Evolutionary conservation across 2,113 vertebrate species (phyloP).

Genomic region (Mola mola): DNA sequence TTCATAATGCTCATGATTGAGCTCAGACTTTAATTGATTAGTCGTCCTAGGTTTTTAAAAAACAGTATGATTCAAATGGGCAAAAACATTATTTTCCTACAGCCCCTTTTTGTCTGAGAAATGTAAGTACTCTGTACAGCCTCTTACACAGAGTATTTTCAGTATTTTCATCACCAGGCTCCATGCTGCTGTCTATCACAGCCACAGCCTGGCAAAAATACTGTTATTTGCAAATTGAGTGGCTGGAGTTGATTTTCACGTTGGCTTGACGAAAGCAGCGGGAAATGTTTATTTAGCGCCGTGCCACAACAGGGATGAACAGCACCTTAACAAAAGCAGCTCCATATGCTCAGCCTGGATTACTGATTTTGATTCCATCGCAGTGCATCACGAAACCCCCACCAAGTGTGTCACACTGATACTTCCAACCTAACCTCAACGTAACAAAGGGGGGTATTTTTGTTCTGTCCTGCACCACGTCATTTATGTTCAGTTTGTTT

Average conservation of each 20-base stretch:
- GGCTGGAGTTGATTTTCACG: constrained; percentile 69
- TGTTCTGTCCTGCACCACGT: too few species aligned
- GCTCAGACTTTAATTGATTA: too few species aligned
- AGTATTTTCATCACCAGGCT: constrained; percentile 31
- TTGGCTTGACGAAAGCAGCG: constrained; percentile 62
- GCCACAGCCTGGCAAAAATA: constrained; percentile 59
- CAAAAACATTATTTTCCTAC: too few species aligned
- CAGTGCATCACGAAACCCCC: too few species aligned
- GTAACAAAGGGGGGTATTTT: too few species aligned
- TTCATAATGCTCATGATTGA: too few species aligned
- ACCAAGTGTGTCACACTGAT: too few species aligned
- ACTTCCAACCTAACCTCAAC: background rate
- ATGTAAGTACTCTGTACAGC: background rate
- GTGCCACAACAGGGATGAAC: constrained; percentile 47
- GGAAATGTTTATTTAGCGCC: constrained; percentile 68
- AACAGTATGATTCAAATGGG: too few species aligned
- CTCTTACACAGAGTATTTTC: constrained; percentile 6
- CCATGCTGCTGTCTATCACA: constrained; percentile 52
- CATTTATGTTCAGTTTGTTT: too few species aligned
- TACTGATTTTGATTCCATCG: background rate
- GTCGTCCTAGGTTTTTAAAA: too few species aligned
- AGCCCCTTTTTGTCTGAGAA: too few species aligned
- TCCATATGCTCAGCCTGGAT: constrained; percentile 49
- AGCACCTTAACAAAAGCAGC: constrained; percentile 51
- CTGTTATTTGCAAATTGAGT: constrained; percentile 73